phyloP scores from a whole-genome alignment of 2,888 invertebrate species.

The Seira musarum region DNA sequence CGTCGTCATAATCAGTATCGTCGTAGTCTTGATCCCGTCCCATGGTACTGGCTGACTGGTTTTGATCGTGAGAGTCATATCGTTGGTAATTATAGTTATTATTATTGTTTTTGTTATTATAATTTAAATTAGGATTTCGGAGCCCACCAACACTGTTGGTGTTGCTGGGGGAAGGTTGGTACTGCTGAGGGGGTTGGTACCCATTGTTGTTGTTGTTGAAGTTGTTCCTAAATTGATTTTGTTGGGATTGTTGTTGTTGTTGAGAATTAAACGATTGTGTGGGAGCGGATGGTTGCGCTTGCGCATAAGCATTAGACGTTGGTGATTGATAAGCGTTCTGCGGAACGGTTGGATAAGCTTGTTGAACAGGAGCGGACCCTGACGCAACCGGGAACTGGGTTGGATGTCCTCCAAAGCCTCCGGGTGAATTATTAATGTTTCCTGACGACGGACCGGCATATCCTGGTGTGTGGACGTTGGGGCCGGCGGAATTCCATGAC shows the following conservation, averaged over 20 bases:
- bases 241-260: too few species aligned
- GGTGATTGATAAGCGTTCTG: slow-evolving; percentile 59
- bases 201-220: slow-evolving; percentile 36
- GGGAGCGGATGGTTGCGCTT: slow-evolving; percentile 28
- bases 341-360: slow-evolving; percentile 58
- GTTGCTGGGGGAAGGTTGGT: not conserved
- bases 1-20: slow-evolving; percentile 21
- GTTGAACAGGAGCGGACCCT: slow-evolving; percentile 61
- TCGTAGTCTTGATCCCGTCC: slow-evolving; percentile 50
- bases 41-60: slow-evolving; percentile 49
- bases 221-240: slow-evolving; percentile 44
- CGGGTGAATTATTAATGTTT: slow-evolving; percentile 67
- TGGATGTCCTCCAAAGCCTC: slow-evolving; percentile 56
- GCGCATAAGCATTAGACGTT: slow-evolving; percentile 43
- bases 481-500: slow-evolving; percentile 52
- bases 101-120: not conserved
- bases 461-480: slow-evolving; percentile 48
- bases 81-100: slow-evolving; percentile 34
- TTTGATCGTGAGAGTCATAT: slow-evolving; percentile 32
- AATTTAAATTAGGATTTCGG: slow-evolving; percentile 64
- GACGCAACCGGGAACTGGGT: slow-evolving; percentile 48
- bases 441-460: slow-evolving; percentile 65
- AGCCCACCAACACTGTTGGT: slow-evolving; percentile 66
- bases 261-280: slow-evolving; percentile 28
- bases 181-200: slow-evolving; percentile 27